These are phyloP conservation scores for Gobio occitaniae DNA, from an alignment of 2,797 vertebrate species.

Conservation along the genomic window DNA sequence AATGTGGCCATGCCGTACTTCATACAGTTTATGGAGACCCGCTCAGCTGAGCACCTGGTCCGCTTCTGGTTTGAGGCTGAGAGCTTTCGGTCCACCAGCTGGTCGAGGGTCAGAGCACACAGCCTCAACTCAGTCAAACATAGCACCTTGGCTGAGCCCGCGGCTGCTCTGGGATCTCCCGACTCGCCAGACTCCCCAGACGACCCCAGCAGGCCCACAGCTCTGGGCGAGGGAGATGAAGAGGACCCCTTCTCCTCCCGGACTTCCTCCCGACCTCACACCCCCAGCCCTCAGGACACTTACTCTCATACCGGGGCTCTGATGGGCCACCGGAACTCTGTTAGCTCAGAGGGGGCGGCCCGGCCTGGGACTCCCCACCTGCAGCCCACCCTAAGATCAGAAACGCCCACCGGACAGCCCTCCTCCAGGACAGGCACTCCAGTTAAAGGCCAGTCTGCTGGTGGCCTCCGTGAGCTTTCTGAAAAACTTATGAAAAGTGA, in stretches of 20 bases:
- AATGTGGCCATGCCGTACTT: constrained; percentile 91
- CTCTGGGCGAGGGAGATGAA: constrained; percentile 49
- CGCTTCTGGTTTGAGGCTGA: constrained; percentile 97
- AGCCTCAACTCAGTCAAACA: constrained; percentile 97
- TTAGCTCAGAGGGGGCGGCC: constrained; percentile 38
- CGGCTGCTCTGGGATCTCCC: constrained; percentile 70
- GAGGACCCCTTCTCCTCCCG: constrained; percentile 51
- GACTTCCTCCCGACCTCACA: constrained; percentile 59
- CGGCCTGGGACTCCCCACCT: constrained; percentile 61
- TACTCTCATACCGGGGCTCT: constrained; percentile 68
- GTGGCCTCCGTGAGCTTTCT: constrained; percentile 86
- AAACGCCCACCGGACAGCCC: constrained; percentile 72
- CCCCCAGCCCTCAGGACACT: constrained; percentile 61
- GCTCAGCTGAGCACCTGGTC: constrained; percentile 91
- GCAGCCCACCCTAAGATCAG: constrained; percentile 56
- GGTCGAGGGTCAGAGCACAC: constrained; percentile 93
- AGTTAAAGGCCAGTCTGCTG: constrained; percentile 80
- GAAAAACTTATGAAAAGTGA: constrained; percentile 97
- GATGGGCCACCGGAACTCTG: constrained; percentile 60
- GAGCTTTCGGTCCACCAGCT: constrained; percentile 93
- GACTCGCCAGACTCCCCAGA: constrained; percentile 63
- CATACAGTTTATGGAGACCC: constrained; percentile 91
- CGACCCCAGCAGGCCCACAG: constrained; percentile 36
- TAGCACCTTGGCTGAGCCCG: constrained; percentile 92
- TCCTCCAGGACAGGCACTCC: constrained; percentile 83